These are phyloP conservation scores for Anguilla obscura DNA, from an alignment of 2,797 vertebrate genomes.

Conservation along the genomic window DNA sequence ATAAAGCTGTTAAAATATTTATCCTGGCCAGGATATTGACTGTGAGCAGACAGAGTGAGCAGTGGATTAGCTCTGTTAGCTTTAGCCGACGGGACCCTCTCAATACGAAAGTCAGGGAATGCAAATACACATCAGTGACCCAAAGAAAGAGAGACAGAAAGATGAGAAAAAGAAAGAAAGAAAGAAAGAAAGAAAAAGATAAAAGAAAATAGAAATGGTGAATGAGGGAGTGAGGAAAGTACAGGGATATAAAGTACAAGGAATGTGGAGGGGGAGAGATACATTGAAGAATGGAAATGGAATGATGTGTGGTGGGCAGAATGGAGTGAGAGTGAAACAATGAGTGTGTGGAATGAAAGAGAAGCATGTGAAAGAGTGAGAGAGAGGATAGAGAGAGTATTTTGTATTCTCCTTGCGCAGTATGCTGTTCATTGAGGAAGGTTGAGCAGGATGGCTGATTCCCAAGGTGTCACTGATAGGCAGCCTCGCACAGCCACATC, in stretches of 20 bases:
- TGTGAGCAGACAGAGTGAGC: constrained; percentile 40
- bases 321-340: background rate
- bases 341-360: background rate
- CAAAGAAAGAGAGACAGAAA: background rate
- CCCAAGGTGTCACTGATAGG: constrained; percentile 1
- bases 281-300: background rate
- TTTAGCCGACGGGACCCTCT: constrained; percentile 25
- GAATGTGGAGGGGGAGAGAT: background rate
- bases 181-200: constrained; percentile 4
- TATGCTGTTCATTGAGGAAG: background rate
- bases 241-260: background rate
- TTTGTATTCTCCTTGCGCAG: background rate
- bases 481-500: background rate
- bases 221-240: constrained; percentile 1
- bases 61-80: constrained; percentile 51
- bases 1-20: constrained; percentile 58
- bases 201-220: background rate
- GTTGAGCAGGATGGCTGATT: constrained; percentile 10
- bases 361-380: background rate
- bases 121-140: background rate
- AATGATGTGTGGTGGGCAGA: background rate
- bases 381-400: background rate
- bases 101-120: background rate
- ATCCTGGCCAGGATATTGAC: constrained; percentile 51
- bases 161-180: background rate